Base-by-base conservation (phyloP, 1,140 invertebrate genomes). In the Elymnias hypermnestra region DNA sequence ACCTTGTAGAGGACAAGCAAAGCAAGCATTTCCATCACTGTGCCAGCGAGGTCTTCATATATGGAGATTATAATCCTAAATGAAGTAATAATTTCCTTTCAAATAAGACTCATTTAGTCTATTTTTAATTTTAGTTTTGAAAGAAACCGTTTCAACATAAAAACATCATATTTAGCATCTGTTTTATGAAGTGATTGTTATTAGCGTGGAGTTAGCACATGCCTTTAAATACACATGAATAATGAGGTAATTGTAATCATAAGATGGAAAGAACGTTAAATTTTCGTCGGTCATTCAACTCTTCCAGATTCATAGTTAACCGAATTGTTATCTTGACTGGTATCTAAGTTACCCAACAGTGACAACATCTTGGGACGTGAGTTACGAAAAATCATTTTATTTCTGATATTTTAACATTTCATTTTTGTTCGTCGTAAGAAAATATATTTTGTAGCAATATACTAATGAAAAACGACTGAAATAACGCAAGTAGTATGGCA, bases 281-380 rank as follows among this genome's bases (percentile, higher is more conserved):
- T 21, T 51, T 41, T 36, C 40, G n/a, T n/a, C 29, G 66, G 63
- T 53, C 61, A 38, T 63, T 70, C 41, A 62, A 53, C 66, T 57
- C 36, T n/a, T 31, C 42, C 19, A 33, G 53, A 57, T 57, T 58
- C 60, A 51, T 50, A 47, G 42, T 42, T 51, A 43, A 47, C 43
- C 45, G 35, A 36, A 51, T 57, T 56, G 47, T 64, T 65, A 69
- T 67, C 63, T 60, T 47, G 42, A 14, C 5, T 53, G 47, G 57
- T 57, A 67, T 63, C 57, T 54, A 43, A 33, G 43, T 55, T 60
- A 41, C 49, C 28, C 41, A 59, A 60, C 48, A 15, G 6, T 15
- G 29, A 12, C 13, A 33, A 33, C 29, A 33, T 33, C 29, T 33
- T 33, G 29, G n/a, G n/a, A n/a, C n/a, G n/a, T n/a, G n/a, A n/a